phyloP scores from a whole-genome alignment of 2,888 invertebrate species.

The Bombylius major region DNA sequence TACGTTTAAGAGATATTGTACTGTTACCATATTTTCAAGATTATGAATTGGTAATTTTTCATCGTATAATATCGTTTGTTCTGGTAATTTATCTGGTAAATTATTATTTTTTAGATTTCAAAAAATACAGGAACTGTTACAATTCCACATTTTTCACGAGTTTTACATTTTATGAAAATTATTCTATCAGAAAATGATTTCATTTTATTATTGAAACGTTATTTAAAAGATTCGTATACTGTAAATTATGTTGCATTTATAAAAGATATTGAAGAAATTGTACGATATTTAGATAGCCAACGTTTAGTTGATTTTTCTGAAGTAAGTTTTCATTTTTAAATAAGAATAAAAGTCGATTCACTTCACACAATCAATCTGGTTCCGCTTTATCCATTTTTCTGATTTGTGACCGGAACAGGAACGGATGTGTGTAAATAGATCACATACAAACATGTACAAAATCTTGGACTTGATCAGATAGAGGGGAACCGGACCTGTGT shows the following conservation, averaged over 20 bases:
- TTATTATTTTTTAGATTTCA: constrained; percentile 43
- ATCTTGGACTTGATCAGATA: too few species aligned
- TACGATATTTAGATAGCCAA: constrained; percentile 44
- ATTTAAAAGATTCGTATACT: constrained; percentile 62
- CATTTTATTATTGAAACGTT: constrained; percentile 57
- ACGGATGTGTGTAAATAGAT: too few species aligned
- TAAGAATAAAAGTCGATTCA: too few species aligned
- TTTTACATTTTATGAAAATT: constrained; percentile 58
- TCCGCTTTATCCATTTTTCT: too few species aligned
- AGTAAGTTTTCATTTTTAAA: constrained; percentile 37
- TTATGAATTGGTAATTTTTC: constrained; percentile 28
- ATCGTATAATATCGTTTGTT: neutral
- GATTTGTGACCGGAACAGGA: too few species aligned
- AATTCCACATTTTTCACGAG: constrained; percentile 61
- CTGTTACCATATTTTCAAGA: constrained; percentile 50
- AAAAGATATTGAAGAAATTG: constrained; percentile 51
- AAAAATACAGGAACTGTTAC: constrained; percentile 65
- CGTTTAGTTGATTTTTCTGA: constrained; percentile 39
- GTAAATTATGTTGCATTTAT: constrained; percentile 68
- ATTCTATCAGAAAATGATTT: constrained; percentile 59
- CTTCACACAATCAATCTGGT: too few species aligned
- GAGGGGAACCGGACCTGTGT: too few species aligned
- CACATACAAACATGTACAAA: too few species aligned
- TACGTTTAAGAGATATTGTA: constrained; percentile 46
- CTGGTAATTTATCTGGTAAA: neutral